These are phyloP conservation scores for Zingel zingel DNA, from an alignment of 2,113 vertebrate species.

Conservation along the genomic window DNA sequence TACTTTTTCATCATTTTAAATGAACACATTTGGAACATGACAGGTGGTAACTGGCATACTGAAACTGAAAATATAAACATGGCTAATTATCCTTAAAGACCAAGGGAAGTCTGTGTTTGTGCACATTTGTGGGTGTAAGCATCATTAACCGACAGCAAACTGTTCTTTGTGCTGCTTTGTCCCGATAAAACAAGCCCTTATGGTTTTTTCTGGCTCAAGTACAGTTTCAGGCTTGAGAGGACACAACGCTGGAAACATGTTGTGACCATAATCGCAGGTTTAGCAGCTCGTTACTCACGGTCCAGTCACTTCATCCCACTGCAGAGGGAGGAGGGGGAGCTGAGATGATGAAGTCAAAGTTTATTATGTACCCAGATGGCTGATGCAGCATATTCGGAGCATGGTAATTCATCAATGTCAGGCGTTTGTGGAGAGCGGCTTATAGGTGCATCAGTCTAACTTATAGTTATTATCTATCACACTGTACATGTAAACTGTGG, in stretches of 20 bases:
- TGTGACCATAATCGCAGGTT: constrained; percentile 43
- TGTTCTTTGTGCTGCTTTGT: background rate
- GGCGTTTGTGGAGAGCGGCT: constrained; percentile 8
- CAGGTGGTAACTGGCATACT: background rate
- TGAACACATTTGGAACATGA: background rate
- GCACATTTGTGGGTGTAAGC: constrained; percentile 12
- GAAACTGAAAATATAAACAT: background rate
- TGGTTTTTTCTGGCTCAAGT: background rate
- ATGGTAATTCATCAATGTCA: constrained; percentile 64
- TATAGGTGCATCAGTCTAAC: constrained; percentile 38
- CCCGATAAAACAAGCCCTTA: constrained; percentile 3
- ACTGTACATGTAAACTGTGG: constrained; percentile 22
- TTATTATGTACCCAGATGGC: constrained; percentile 40
- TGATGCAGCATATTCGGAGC: constrained; percentile 58
- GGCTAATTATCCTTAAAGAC: constrained; percentile 24
- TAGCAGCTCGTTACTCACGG: constrained; percentile 40
- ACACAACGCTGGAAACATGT: constrained; percentile 19
- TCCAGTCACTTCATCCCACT: constrained; percentile 19
- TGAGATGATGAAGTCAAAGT: constrained; percentile 40
- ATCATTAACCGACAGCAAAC: constrained; percentile 23
- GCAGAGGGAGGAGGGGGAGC: background rate
- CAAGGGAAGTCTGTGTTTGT: constrained; percentile 1
- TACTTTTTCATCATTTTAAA: background rate
- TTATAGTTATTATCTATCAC: constrained; percentile 17
- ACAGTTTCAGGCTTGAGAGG: background rate